phyloP scores from a whole-genome alignment of 2,797 vertebrate genomes.

The Bradypodion pumilum region DNA sequence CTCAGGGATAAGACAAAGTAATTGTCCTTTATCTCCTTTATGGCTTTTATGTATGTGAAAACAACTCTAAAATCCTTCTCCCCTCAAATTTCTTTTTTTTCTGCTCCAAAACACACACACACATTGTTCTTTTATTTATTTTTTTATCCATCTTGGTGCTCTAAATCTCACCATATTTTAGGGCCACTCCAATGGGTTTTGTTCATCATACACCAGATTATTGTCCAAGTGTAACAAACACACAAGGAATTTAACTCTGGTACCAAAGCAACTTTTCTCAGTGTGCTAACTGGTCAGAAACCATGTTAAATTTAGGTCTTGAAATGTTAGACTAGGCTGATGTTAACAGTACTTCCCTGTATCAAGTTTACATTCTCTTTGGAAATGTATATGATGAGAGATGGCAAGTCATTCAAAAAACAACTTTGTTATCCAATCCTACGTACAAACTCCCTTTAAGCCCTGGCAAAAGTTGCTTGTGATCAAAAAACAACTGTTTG shows the following conservation, averaged over 20 bases:
- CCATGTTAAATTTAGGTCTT: background rate
- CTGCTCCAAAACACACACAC: background rate
- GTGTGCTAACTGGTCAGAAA: too few relatives aligned
- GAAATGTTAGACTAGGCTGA: background rate
- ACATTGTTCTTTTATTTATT: background rate
- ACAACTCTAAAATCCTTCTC: background rate
- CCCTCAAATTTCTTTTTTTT: conserved; percentile 1
- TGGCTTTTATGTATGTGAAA: conserved; percentile 20
- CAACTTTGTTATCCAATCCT: background rate
- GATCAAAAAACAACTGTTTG: background rate
- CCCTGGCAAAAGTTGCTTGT: too few relatives aligned
- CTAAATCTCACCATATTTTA: background rate
- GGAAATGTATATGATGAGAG: background rate
- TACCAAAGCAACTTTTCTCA: too few relatives aligned
- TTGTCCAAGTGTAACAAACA: too few relatives aligned
- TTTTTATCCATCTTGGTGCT: background rate
- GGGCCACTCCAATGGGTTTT: background rate
- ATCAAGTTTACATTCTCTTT: background rate
- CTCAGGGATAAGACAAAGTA: background rate
- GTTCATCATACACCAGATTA: too few relatives aligned
- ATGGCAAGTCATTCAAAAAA: background rate
- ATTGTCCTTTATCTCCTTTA: conserved; percentile 6
- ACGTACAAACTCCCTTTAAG: background rate
- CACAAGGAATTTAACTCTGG: too few relatives aligned
- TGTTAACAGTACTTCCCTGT: background rate